Base-by-base conservation (phyloP, 2,888 invertebrate genomes). In the Allacma fusca region DNA sequence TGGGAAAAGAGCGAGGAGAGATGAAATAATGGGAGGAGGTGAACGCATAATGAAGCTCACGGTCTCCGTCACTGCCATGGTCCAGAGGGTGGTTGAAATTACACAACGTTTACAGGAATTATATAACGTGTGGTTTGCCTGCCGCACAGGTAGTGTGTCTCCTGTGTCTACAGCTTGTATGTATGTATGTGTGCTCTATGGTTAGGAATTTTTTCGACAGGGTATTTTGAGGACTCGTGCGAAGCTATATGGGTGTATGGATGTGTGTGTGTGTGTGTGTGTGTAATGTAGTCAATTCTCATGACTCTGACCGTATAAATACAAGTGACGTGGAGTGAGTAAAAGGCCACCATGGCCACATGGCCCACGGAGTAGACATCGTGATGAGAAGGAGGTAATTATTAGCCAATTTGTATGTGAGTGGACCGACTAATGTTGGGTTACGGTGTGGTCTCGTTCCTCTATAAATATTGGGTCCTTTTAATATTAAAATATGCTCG, bases 401-500 rank as follows among this genome's bases (percentile, higher is more conserved):
- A 78, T 78, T 75, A 78, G 75, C 71, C 78, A 78, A 78, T 78
- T 78, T 78, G 78, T 78, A 76, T 75, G 76, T 69, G 76, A 76
- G 70, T 69, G 50, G 50, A 64, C 67, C 69, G 70, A 69, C 75
- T 79, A 79, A 79, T 79, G 77, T 67, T 65, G 59, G 77, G 79
- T 77, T 79, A 77, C 77, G 70, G 79, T 79, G 79, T 79, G 79
- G 79, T 79, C 79, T 79, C 68, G 50, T 76, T 50, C 76, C 64
- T 72, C 74, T 79, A 79, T 79, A 79, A 79, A 79, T 79, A 79
- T 79, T 79, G 77, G 76, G 74, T 65, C 62, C 43, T 40, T 68
- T 76, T 76, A 79, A 81, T 80, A 80, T 81, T 79, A 80, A 82
- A 82, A 80, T 81, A 80, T 81, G 81, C 78, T 83, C 82, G 77